Evolutionary conservation across 1,140 invertebrate species (phyloP), one percentile per base, ranked within the genome.

Genomic region (Pygmarrhopalites habei): DNA sequence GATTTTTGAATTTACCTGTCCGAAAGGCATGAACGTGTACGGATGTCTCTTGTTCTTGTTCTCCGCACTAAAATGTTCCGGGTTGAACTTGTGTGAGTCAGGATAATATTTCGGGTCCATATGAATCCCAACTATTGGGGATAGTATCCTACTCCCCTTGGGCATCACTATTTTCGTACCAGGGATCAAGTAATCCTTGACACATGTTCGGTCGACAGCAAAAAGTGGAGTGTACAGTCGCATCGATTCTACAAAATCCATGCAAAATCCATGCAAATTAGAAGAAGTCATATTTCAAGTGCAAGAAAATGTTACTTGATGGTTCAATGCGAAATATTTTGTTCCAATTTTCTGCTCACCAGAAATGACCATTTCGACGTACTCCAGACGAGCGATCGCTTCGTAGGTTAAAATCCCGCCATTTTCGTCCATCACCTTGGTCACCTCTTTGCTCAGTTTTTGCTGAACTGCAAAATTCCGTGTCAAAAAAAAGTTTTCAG

Each of bases 51-150:
- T 60, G 2, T 61, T 44, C 15, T 70, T 66, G 43, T 78, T 76
- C 65, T 82, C 80, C 2, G 73, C 72, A 15, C 75, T 55, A 70
- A 83, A 83, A 62, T 81, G 68, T 29, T 83, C 81, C 0, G 82
- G 82, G 73, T 83, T 75, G 67, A 81, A 84, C 15, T 61, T 68
- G 7, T 82, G 76, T 10, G 81, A 82, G 57, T 86, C 77, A 14
- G 82, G 79, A 72, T 79, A 87, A 66, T 79, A 76, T 41, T 79
- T 73, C 12, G 79, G 76, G 73, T 86, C 81, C 23, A 78, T 73
- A 67, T 89, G 86, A 46, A 86, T 75, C 25, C 77, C 77, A 30
- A 77, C 74, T 32, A 77, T 68, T 15, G 79, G 77, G 52, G 81
- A 76, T 25, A 71, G 67, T 5, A 80, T 58, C 17, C 67, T 58